Conservation (phyloP, 2,797 vertebrate genomes). For the Vespertilio murinus region DNA sequence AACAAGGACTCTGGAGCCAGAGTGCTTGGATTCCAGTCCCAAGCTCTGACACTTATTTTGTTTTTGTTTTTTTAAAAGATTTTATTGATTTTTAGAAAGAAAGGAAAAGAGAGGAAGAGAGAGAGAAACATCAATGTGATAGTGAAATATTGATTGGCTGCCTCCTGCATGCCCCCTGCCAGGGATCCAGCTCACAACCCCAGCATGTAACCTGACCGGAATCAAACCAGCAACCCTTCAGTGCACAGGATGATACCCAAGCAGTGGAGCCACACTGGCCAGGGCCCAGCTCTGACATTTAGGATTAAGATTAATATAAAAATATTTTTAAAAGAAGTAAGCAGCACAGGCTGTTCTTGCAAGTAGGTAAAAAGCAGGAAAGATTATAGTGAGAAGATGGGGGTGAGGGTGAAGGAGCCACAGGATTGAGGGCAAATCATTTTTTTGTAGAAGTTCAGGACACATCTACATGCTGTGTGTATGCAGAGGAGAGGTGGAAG, state of each 20-base stretch:
- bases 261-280: neutral
- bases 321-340: neutral
- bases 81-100: neutral
- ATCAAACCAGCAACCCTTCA: too few species aligned
- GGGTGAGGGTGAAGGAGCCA: neutral
- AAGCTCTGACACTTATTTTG: neutral
- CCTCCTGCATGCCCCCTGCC: neutral
- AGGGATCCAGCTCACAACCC: too few species aligned
- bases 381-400: neutral
- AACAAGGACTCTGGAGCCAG: neutral
- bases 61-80: neutral
- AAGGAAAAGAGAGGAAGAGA: neutral
- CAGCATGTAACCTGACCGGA: too few species aligned
- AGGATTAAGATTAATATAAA: neutral
- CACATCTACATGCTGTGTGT: neutral
- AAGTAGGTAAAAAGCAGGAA: neutral
- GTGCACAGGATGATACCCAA: too few species aligned
- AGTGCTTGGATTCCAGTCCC: neutral
- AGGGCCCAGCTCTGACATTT: neutral
- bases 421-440: neutral
- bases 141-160: neutral
- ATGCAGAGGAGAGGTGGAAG: neutral
- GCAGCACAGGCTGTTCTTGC: neutral
- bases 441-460: neutral
- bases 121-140: neutral